Evolutionary conservation across 2,113 vertebrate species (phyloP).

Genomic region (Phyllostomus discolor): DNA sequence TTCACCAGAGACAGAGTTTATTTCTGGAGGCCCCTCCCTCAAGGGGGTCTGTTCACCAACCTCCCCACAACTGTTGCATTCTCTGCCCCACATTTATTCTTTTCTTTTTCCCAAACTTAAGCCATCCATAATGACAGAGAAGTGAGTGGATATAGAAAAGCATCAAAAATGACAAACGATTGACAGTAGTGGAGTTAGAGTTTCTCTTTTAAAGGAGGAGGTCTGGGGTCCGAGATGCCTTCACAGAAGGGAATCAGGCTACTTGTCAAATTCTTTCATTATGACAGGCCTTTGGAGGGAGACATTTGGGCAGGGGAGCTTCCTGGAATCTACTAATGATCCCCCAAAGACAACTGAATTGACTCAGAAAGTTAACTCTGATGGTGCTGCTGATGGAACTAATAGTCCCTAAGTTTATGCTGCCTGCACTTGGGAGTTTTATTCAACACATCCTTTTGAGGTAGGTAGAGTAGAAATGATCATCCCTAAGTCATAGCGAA

Average conservation of each 20-base stretch:
- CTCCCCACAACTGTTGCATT: too few relatives aligned
- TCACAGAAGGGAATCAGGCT: background rate
- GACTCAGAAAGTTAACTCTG: background rate
- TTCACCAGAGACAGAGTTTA: background rate
- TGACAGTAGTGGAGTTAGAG: background rate
- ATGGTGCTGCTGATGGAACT: background rate
- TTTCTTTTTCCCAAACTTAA: background rate
- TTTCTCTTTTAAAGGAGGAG: conserved; percentile 31
- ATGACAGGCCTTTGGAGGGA: background rate
- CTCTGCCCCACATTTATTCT: background rate
- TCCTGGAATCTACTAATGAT: conserved; percentile 41
- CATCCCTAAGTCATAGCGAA: background rate
- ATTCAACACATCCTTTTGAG: background rate
- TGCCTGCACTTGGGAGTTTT: background rate
- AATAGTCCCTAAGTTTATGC: background rate
- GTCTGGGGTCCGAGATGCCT: background rate
- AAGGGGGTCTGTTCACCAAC: background rate
- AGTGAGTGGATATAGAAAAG: background rate
- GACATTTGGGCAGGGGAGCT: background rate
- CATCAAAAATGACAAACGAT: background rate
- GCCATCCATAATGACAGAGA: background rate
- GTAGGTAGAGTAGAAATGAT: background rate
- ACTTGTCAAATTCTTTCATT: conserved; percentile 46
- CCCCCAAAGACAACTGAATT: background rate
- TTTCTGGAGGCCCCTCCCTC: background rate